Evolutionary conservation across 2,797 vertebrate species (phyloP).

Genomic region (Phoeniculus purpureus): DNA sequence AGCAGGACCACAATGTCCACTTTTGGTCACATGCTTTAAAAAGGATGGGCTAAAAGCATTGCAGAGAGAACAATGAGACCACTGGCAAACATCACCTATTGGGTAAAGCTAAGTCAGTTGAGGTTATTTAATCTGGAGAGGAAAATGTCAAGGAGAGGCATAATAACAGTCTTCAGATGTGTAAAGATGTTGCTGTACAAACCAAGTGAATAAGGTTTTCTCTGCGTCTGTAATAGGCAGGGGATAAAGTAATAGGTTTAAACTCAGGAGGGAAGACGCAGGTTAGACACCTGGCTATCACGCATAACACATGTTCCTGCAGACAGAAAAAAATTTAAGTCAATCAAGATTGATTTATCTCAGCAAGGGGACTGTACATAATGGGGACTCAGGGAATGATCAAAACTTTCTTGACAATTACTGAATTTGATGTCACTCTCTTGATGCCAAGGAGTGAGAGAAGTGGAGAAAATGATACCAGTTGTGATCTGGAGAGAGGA

Average conservation of each 20-base stretch:
- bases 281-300: constrained; percentile 26
- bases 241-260: constrained; percentile 46
- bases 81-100: not conserved
- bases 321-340: constrained; percentile 17
- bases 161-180: constrained; percentile 10
- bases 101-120: constrained; percentile 26
- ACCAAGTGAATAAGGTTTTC: constrained; percentile 30
- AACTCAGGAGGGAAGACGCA: constrained; percentile 8
- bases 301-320: not conserved
- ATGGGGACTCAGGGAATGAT: not conserved
- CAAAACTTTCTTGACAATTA: constrained; percentile 17
- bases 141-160: not conserved
- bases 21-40: constrained; percentile 7
- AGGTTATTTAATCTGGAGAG: constrained; percentile 37
- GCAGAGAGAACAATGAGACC: not conserved
- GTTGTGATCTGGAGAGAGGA: not conserved
- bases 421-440: not conserved
- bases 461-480: not conserved
- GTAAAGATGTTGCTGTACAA: constrained; percentile 22
- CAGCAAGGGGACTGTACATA: constrained; percentile 9
- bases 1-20: not conserved
- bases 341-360: constrained; percentile 28
- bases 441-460: not conserved
- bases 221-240: not conserved
- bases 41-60: not conserved